Conservation (phyloP, 2,113 vertebrate genomes). For the Dicaeum eximium region DNA sequence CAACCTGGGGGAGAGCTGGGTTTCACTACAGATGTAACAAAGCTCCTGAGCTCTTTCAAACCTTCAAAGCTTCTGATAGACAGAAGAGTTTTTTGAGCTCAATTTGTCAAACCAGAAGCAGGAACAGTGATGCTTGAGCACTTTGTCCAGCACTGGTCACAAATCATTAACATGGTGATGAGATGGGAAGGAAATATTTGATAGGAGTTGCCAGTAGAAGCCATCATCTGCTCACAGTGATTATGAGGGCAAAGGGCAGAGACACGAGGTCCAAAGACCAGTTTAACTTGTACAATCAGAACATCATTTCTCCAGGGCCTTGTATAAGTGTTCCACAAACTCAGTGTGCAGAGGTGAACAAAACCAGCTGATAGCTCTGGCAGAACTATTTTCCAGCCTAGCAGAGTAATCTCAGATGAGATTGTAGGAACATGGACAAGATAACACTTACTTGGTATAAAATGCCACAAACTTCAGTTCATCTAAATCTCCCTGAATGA, state of each 20-base stretch:
- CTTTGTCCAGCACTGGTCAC: neutral
- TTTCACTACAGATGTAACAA: neutral
- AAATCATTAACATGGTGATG: neutral
- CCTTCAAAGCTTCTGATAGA: neutral
- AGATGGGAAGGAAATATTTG: neutral
- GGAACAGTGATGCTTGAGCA: neutral
- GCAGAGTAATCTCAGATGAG: neutral
- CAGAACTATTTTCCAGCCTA: neutral
- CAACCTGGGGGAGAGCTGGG: neutral
- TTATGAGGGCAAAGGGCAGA: neutral
- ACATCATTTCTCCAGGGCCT: neutral
- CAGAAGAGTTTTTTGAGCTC: neutral
- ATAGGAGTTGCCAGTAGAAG: neutral
- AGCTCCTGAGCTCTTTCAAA: neutral
- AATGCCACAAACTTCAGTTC: constrained; percentile 97
- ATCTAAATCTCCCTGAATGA: constrained; percentile 96
- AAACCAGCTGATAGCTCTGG: neutral
- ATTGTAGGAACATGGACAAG: neutral
- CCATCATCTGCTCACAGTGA: neutral
- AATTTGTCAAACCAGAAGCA: neutral
- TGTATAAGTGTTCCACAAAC: neutral
- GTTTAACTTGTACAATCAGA: neutral
- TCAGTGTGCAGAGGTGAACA: neutral
- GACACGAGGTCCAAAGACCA: neutral
- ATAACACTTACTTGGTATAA: constrained; percentile 88